Conservation (phyloP, 1,140 invertebrate species). For the Drosophila nebulosa region DNA sequence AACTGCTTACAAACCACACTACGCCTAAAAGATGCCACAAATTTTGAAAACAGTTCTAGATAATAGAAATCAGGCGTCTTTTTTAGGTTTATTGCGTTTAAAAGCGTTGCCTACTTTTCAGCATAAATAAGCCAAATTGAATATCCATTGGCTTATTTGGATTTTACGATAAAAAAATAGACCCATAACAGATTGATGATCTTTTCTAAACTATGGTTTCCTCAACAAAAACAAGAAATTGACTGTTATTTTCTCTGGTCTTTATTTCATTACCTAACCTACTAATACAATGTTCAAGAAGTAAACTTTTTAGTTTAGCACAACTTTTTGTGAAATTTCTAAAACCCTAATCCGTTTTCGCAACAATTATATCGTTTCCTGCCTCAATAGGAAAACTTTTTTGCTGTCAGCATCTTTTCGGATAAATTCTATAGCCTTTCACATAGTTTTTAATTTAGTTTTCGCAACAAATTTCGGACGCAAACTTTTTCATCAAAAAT, state of each 20-base stretch:
- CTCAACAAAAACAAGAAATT: no score
- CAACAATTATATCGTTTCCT: background rate
- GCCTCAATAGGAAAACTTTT: conserved; percentile 4
- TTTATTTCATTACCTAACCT: background rate
- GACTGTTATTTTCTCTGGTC: no score
- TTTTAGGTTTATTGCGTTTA: no score
- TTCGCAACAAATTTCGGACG: conserved; percentile 65
- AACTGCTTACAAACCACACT: background rate
- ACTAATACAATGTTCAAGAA: background rate
- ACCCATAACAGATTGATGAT: no score
- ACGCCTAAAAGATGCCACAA: background rate
- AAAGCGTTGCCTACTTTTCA: no score
- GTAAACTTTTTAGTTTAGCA: no score
- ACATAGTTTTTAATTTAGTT: conserved; percentile 73
- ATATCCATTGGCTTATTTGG: no score
- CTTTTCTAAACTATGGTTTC: no score
- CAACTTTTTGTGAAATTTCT: background rate
- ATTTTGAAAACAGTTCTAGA: no score
- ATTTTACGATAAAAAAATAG: no score
- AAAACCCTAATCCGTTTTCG: background rate
- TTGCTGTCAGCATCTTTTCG: background rate
- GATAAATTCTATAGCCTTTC: conserved; percentile 39
- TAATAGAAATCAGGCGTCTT: no score
- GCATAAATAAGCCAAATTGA: no score
- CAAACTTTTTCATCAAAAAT: conserved; percentile 66